Evolutionary conservation across 2,888 invertebrate genomes (phyloP), one percentile per base, ranked within the genome.

Genomic region (Drymonia ruficornis): DNA sequence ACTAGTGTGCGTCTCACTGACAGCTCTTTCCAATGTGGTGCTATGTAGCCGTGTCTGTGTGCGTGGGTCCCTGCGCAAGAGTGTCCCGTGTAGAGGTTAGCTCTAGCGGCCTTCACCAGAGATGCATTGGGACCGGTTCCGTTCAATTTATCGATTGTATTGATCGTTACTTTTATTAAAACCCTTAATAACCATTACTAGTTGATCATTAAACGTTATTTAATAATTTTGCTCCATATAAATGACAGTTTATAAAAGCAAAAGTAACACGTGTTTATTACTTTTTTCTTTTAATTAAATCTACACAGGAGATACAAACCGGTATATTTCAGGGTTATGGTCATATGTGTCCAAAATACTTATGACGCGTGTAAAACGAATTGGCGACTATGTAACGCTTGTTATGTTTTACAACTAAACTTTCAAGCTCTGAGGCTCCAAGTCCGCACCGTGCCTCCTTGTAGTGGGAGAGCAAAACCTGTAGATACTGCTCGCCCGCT

Each of bases 381-480:
- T 74, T 62, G 70, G 74, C 83, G 81, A 77, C 81, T 76, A 72
- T 72, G 80, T 80, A 78, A 80, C 67, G 76, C 83, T 81, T 86
- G 80, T 79, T 81, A 76, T 83, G 81, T 85, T 84, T 83, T 80
- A 78, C 66, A 80, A 86, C 83, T 83, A 84, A 86, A 88, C 89
- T 89, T 90, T 85, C 83, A 86, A 91, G 89, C 87, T 89, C 74
- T 73, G 83, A 81, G 83, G 76, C 81, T 86, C 72, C 66, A 83
- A 89, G 89, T 89, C 89, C 89, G 89, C 86, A 70, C 87, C 87
- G 83, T 83, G 85, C 85, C 87, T 87, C 81, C 85, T 83, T 85
- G 89, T 90, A 91, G 92, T 92, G 92, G 92, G 91, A 88, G 88
- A 91, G 88, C 89, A 89, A 91, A 91, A 92, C 92, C 91, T 92